Percentiles rank a stretch among this genome's conserved stretches.
Conservation (phyloP, 2,888 invertebrate species). For the Synergus gifuensis region DNA sequence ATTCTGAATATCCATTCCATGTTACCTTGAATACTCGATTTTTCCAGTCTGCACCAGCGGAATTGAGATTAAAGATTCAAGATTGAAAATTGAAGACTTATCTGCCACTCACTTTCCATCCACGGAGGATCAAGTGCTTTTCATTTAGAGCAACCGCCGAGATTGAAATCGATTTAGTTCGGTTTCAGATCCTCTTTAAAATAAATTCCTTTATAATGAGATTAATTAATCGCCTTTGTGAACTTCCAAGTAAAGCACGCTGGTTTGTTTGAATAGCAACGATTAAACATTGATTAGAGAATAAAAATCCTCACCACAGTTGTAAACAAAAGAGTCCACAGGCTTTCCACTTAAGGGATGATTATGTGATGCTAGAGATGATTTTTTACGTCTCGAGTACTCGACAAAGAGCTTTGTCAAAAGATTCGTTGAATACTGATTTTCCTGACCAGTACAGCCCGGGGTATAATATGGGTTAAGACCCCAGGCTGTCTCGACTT, state of each 20-base stretch:
- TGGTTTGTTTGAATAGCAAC: background rate
- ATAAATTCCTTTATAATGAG: background rate
- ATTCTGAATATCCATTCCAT: constrained; percentile 46
- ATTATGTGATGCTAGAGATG: background rate
- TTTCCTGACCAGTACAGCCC: constrained; percentile 18
- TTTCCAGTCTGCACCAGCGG: background rate
- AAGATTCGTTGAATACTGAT: constrained; percentile 10
- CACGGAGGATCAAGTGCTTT: background rate
- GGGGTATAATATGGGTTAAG: constrained; percentile 7
- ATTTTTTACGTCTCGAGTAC: background rate
- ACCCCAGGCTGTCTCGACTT: constrained; percentile 15
- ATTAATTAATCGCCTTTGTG: background rate
- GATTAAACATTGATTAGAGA: background rate
- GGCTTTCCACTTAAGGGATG: background rate
- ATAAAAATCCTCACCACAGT: background rate
- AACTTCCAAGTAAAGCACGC: background rate
- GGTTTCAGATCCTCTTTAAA: no score
- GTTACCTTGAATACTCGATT: background rate
- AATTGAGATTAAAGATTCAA: background rate
- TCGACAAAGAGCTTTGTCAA: constrained; percentile 8
- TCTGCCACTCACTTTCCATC: background rate
- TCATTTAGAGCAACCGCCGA: background rate
- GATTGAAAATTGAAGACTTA: background rate
- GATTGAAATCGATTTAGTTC: background rate
- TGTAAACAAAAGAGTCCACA: background rate